These are phyloP conservation scores for Corythoichthys haematopterus DNA, from an alignment of 2,113 vertebrate genomes.

Conservation along the genomic window DNA sequence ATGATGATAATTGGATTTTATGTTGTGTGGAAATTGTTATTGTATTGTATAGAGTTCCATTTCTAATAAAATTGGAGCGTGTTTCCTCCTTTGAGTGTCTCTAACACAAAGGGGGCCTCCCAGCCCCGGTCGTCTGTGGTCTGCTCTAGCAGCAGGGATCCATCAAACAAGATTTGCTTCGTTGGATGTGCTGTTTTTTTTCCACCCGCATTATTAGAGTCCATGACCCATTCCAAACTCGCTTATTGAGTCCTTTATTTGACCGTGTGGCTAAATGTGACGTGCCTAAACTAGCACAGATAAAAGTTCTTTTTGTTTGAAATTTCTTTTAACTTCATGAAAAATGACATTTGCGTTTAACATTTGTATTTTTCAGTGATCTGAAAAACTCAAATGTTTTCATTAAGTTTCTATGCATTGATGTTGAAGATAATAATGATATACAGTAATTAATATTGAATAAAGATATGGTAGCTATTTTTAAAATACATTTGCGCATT, in stretches of 20 bases:
- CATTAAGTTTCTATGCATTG: too few relatives aligned
- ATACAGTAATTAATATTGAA: too few relatives aligned
- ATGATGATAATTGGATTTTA: constrained; percentile 46
- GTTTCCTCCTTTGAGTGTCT: constrained; percentile 46
- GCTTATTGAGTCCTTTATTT: constrained; percentile 23
- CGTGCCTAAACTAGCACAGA: too few relatives aligned
- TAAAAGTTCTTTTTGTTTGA: too few relatives aligned
- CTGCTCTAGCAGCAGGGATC: constrained; percentile 50
- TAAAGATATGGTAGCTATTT: too few relatives aligned
- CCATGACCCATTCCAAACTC: constrained; percentile 41
- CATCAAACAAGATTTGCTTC: constrained; percentile 70
- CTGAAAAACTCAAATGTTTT: too few relatives aligned
- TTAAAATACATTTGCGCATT: too few relatives aligned
- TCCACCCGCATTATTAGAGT: constrained; percentile 58
- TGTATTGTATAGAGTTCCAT: constrained; percentile 29
- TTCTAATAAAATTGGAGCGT: constrained; percentile 47
- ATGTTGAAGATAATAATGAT: too few relatives aligned
- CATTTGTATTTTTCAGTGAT: too few relatives aligned
- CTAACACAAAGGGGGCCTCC: constrained; percentile 51
- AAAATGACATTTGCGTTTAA: too few relatives aligned
- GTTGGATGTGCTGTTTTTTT: constrained; percentile 60
- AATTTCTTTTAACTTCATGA: too few relatives aligned
- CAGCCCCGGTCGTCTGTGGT: constrained; percentile 40
- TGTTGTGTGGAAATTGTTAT: constrained; percentile 50
- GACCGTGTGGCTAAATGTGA: constrained; percentile 8